These are phyloP conservation scores for Hycleus cichorii DNA, from an alignment of 1,140 invertebrate species.

Conservation along the genomic window DNA sequence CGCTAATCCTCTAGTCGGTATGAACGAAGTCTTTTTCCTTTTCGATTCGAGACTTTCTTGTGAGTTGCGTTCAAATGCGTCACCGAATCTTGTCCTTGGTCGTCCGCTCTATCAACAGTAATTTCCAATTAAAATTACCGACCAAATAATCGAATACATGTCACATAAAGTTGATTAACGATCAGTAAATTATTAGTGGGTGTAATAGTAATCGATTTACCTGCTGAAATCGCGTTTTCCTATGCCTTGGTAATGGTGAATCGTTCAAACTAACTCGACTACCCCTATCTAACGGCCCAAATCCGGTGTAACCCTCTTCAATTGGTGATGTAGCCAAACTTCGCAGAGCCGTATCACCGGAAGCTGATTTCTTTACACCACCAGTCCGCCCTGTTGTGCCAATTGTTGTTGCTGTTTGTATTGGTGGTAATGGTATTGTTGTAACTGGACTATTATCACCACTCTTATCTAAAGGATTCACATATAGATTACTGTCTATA, in stretches of 20 bases:
- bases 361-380: constrained; percentile 67
- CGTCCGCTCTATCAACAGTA: constrained; percentile 28
- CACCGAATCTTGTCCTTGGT: constrained; percentile 40
- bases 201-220: constrained; percentile 23
- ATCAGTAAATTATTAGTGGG: no score
- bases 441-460: constrained; percentile 40
- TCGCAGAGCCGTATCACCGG: constrained; percentile 60
- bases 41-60: constrained; percentile 46
- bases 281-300: constrained; percentile 47
- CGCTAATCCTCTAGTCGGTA: constrained; percentile 56
- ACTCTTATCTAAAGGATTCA: constrained; percentile 77
- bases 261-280: constrained; percentile 59
- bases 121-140: no score
- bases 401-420: constrained; percentile 10
- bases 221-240: constrained; percentile 80
- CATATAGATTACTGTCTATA: constrained; percentile 76
- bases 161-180: no score
- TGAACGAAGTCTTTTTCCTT: constrained; percentile 49
- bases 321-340: constrained; percentile 46
- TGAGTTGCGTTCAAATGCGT: constrained; percentile 41
- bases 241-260: constrained; percentile 67
- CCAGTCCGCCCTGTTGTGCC: constrained; percentile 29
- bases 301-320: constrained; percentile 48
- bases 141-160: no score
- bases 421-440: constrained; percentile 20